Percentiles rank a stretch among this genome's conserved stretches.
phyloP scores from a whole-genome alignment of 2,113 vertebrate genomes.

The Spea multiplicata region DNA sequence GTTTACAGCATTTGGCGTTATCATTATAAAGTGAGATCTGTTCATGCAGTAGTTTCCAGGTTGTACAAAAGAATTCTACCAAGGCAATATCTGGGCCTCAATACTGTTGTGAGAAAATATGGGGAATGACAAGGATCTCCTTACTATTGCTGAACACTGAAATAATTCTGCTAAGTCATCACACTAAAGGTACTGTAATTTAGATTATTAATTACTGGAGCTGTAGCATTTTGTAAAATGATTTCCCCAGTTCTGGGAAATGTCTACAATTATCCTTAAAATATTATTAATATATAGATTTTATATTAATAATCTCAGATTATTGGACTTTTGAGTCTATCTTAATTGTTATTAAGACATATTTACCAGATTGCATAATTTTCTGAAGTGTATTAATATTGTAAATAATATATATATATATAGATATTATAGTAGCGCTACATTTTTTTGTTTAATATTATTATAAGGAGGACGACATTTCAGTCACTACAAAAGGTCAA shows the following conservation, averaged over 20 bases:
- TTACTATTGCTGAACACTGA: conserved; percentile 8
- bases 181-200: conserved; percentile 23
- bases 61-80: too few species aligned
- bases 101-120: conserved; percentile 19
- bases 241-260: conserved; percentile 40
- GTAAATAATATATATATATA: background rate
- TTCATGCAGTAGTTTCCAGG: too few species aligned
- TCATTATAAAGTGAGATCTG: too few species aligned
- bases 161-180: conserved; percentile 40
- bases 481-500: too few species aligned
- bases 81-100: background rate
- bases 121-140: conserved; percentile 9
- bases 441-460: too few species aligned
- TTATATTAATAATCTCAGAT: conserved; percentile 42
- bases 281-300: conserved; percentile 34
- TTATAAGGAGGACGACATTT: too few species aligned
- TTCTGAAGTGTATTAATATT: background rate
- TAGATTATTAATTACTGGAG: conserved; percentile 38
- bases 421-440: too few species aligned
- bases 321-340: conserved; percentile 25
- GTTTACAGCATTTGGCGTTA: too few species aligned
- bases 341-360: conserved; percentile 26
- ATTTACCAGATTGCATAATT: conserved; percentile 14
- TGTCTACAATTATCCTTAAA: conserved; percentile 30
- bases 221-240: conserved; percentile 37